Percentiles rank a stretch among this genome's conserved stretches.
Conservation (phyloP, 2,888 invertebrate genomes). For the Meiosimyza decipiens region DNA sequence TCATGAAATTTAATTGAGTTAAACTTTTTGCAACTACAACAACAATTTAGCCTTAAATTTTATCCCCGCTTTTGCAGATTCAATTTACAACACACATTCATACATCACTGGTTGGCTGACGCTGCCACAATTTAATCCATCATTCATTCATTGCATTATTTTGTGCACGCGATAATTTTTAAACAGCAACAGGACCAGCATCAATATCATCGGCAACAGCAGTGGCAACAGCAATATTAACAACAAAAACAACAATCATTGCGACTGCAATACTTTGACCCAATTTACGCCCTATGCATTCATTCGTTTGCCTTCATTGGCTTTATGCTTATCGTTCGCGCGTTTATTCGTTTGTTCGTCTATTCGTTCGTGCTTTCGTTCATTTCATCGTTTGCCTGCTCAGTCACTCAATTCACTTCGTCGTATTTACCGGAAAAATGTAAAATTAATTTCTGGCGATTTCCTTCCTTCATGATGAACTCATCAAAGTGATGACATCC, state of each 20-base stretch:
- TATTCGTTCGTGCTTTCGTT: neutral
- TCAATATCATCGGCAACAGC: neutral
- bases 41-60: too few species aligned
- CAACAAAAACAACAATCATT: constrained; percentile 29
- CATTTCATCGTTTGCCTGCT: neutral
- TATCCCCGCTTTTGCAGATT: too few species aligned
- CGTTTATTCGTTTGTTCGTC: neutral
- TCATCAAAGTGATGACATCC: constrained; percentile 53
- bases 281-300: constrained; percentile 21
- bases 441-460: constrained; percentile 52
- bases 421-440: constrained; percentile 43
- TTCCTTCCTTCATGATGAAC: constrained; percentile 51
- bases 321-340: neutral
- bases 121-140: too few species aligned
- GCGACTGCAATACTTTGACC: constrained; percentile 10
- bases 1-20: too few species aligned
- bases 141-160: too few species aligned
- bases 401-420: constrained; percentile 15
- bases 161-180: too few species aligned
- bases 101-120: too few species aligned
- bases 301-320: constrained; percentile 8
- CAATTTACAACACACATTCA: too few species aligned
- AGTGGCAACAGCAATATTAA: neutral
- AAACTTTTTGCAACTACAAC: too few species aligned
- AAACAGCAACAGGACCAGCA: too few species aligned